Base-by-base conservation (phyloP, 1,140 invertebrate species). In the Phocides pigmalion region DNA sequence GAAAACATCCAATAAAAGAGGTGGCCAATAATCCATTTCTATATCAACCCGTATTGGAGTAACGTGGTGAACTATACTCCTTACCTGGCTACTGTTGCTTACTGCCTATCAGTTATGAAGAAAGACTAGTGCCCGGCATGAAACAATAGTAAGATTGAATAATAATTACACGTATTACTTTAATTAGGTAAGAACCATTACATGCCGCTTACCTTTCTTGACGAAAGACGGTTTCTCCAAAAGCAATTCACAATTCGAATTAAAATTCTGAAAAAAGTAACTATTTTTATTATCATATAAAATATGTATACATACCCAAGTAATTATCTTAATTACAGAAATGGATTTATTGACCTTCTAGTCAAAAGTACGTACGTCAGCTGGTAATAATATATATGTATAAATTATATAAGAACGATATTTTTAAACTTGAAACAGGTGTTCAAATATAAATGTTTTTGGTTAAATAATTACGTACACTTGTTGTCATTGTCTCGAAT, bases 401-500 rank as follows among this genome's bases (percentile, higher is more conserved):
- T 11, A 11, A 11, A 32, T 32, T 11, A n/a, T 32, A 3, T 32
- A 32, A 32, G 28, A 32, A n/a, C 20, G 6, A 25, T 51, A 51
- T 17, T 22, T 17, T n/a, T 15, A n/a, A 17, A 28, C 12, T 4
- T 11, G 1, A 28, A 16, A 51, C 49, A 51, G 28, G 9, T 51
- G 49, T 51, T 37, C 16, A 51, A 51, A 51, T 51, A n/a, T n/a
- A 37, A 35, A 19, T 35, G 9, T 51, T 51, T 35, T 51, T 14
- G 35, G 28, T 0, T 12, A n/a, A 46, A 20, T 46, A n/a, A n/a
- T n/a, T n/a, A 51, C 49, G 32, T 51, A 51, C 49, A 37, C 1
- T 11, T 11, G 28, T 32, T 32, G 9, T 32, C 28, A 32, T 32
- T 11, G 28, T 32, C 0, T 2, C 28, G 28, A 11, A 8, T 32